Evolutionary conservation across 2,113 vertebrate species (phyloP), one percentile per base, ranked within the genome.

Genomic region (Melanocharis versteri): DNA sequence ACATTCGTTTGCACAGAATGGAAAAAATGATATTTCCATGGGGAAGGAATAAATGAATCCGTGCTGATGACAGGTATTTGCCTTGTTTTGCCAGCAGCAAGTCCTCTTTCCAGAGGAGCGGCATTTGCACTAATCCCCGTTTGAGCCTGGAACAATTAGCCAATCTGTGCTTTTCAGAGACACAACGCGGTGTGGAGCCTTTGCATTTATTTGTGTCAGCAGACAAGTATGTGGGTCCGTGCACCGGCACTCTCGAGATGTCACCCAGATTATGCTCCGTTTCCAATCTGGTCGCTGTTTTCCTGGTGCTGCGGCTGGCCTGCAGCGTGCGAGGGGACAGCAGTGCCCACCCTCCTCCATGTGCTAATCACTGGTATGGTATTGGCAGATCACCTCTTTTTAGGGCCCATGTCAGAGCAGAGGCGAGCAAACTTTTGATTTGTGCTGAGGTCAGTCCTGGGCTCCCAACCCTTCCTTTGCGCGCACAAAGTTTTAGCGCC

Each of bases 41-140:
- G 85, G 83, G 83, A 90, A 95, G 71, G 92, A 96, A 73, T 94
- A 90, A 94, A 97, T 40, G 90, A 93, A 91, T 90, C 79, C 13
- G 0, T 51, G 71, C 71, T 48, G 93, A 86, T 96, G 95, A 94
- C 93, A 96, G 95, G 93, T 96, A 96, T 96, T 97, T 91, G 87
- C 89, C 83, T 94, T 95, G 93, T 93, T 97, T 96, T 96, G 96
- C 96, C 94, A 97, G 62, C 94, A 96, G 76, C 82, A 70, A 92
- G 75, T 83, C 60, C 69, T 78, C 94, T 81, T 96, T 90, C 87
- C 92, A 95, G 81, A 91, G 79, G 62, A 88, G 62, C 0, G 31
- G 85, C 92, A 93, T 96, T 92, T 93, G 87, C 93, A 66, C 85
- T 97, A 96, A 96, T 95, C 96, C 92, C 87, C n/a, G 1, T 85